These are phyloP conservation scores for Scolanthus callimorphus DNA, from an alignment of 92 coral and sea anemone species.

Conservation along the genomic window DNA sequence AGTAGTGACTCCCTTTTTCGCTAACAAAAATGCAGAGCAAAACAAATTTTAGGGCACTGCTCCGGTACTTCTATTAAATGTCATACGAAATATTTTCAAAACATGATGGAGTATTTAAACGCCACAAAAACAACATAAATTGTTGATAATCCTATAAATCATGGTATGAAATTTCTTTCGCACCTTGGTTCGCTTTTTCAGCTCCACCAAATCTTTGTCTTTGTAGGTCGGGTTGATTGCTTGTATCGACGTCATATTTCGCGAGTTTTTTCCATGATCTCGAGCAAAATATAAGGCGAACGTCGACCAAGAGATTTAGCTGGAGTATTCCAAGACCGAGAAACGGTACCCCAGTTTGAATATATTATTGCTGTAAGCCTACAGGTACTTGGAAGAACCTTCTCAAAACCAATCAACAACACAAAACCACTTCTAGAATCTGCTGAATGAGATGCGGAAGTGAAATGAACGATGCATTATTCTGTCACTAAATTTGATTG, in stretches of 20 bases:
- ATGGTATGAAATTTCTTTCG: background rate
- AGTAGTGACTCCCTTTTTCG: too few relatives aligned
- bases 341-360: background rate
- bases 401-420: background rate
- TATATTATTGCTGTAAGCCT: conserved; percentile 9
- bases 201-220: conserved; percentile 63
- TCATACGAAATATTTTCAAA: too few relatives aligned
- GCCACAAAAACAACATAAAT: background rate
- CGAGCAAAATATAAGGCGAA: too few relatives aligned
- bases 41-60: too few relatives aligned
- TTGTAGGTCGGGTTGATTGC: conserved; percentile 25
- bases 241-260: conserved; percentile 44
- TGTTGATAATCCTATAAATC: background rate
- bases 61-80: too few relatives aligned
- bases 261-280: conserved; percentile 10
- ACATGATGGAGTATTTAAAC: too few relatives aligned
- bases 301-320: background rate
- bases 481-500: conserved; percentile 41
- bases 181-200: conserved; percentile 67
- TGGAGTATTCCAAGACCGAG: background rate
- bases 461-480: background rate
- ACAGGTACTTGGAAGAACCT: conserved; percentile 23
- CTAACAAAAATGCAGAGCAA: too few relatives aligned
- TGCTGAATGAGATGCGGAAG: background rate
- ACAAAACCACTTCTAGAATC: background rate